A percentile compares a stretch with the other conserved stretches of the same genome.
These are phyloP conservation scores for Brachyhypopomus gauderio DNA, from an alignment of 2,113 vertebrate species.

Conservation along the genomic window DNA sequence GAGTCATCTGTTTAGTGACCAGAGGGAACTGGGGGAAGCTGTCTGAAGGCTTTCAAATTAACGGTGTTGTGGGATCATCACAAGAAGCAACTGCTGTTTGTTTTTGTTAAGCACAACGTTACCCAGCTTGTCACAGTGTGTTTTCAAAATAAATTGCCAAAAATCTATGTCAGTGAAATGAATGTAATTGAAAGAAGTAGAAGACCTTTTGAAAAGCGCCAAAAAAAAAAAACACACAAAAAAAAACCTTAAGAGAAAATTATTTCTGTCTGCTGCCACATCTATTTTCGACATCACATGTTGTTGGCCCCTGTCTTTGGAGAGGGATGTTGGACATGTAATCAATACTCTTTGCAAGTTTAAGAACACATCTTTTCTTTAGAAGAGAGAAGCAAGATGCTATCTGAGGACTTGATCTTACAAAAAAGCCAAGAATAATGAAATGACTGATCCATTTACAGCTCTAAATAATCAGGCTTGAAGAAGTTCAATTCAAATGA, in stretches of 20 bases:
- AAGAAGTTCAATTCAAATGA: constrained; percentile 61
- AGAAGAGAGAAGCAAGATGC: constrained; percentile 46
- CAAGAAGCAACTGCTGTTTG: constrained; percentile 1
- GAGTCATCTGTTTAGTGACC: constrained; percentile 5
- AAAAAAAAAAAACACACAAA: constrained; percentile 15
- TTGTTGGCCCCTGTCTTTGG: constrained; percentile 48
- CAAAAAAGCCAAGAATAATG: constrained; percentile 17
- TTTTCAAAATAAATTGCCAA: constrained; percentile 33
- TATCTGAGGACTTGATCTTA: constrained; percentile 49
- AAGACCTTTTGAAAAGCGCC: background rate
- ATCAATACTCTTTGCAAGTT: constrained; percentile 69
- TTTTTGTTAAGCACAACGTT: constrained; percentile 25
- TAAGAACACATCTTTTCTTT: constrained; percentile 61
- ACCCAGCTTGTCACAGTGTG: constrained; percentile 17
- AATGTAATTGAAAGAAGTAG: constrained; percentile 14
- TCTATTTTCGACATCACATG: constrained; percentile 61
- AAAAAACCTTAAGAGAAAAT: constrained; percentile 30
- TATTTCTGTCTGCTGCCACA: constrained; percentile 47
- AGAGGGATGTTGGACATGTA: constrained; percentile 63
- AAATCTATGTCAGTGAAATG: constrained; percentile 12
- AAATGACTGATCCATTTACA: constrained; percentile 51
- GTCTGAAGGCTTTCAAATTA: constrained; percentile 4
- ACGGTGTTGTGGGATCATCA: constrained; percentile 6
- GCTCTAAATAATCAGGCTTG: constrained; percentile 60
- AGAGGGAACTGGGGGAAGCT: constrained; percentile 14